Percentiles rank a stretch among this genome's conserved stretches.
phyloP scores from a whole-genome alignment of 2,797 vertebrate genomes.

The Hemitrygon akajei region DNA sequence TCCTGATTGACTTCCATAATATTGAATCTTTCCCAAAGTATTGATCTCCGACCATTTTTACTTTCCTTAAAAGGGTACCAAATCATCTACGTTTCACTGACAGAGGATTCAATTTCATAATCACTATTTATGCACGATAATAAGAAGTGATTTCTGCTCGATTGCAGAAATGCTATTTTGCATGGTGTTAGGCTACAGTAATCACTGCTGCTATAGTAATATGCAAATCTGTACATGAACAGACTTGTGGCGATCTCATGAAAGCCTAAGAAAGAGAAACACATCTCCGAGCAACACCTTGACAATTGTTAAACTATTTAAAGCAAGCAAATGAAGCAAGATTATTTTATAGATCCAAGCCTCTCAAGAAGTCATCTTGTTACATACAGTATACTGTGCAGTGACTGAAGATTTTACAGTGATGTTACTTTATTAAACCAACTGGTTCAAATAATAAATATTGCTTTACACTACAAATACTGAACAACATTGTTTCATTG shows the following conservation, averaged over 20 bases:
- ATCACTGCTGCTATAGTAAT: neutral
- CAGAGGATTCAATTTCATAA: neutral
- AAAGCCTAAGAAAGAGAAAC: neutral
- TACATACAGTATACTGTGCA: neutral
- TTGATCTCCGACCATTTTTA: neutral
- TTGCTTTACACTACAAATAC: neutral
- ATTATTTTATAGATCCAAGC: neutral
- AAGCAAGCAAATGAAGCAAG: neutral
- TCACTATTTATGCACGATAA: conserved; percentile 5
- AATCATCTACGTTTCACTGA: neutral
- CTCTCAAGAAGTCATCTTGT: neutral
- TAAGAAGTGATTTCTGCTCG: neutral
- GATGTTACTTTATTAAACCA: neutral
- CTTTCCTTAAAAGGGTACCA: neutral
- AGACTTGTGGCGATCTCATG: neutral
- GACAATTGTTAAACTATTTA: neutral
- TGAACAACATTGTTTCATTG: neutral
- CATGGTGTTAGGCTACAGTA: neutral
- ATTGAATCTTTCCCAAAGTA: neutral
- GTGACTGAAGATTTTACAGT: neutral
- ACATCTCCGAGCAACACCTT: neutral
- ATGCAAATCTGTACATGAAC: neutral
- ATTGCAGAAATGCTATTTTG: neutral
- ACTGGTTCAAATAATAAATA: neutral
- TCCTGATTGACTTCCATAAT: no score